phyloP scores from a whole-genome alignment of 2,113 vertebrate species.

The Corapipo altera region DNA sequence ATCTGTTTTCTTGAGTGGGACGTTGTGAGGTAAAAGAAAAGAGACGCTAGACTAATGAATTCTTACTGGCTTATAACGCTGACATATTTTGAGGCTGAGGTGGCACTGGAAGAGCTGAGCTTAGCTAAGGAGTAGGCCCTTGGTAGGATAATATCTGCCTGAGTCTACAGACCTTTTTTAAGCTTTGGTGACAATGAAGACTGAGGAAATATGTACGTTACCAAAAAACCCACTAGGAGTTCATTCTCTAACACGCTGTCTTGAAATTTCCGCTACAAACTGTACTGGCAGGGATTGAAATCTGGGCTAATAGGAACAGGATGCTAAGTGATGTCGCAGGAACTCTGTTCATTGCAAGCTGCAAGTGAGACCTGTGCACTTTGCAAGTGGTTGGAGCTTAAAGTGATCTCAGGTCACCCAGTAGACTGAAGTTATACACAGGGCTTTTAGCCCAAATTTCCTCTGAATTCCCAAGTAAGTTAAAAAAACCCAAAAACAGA shows the following conservation, averaged over 20 bases:
- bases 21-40: neutral
- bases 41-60: neutral
- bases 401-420: neutral
- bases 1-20: neutral
- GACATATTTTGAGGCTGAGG: neutral
- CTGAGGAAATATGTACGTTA: neutral
- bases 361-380: neutral
- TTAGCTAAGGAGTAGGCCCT: neutral
- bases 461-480: neutral
- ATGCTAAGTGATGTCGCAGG: neutral
- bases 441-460: neutral
- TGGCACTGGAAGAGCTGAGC: neutral
- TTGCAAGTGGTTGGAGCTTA: neutral
- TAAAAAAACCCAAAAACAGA: rapidly evolving
- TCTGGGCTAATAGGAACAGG: neutral
- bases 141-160: neutral
- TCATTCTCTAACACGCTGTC: neutral
- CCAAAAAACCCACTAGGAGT: neutral
- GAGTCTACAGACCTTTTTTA: neutral
- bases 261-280: neutral
- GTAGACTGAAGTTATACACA: neutral
- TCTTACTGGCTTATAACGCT: neutral
- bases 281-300: neutral
- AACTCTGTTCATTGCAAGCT: neutral
- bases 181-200: neutral